These are phyloP conservation scores for Masnerella sp. DNA, from an alignment of 2,888 invertebrate genomes.

Conservation along the genomic window DNA sequence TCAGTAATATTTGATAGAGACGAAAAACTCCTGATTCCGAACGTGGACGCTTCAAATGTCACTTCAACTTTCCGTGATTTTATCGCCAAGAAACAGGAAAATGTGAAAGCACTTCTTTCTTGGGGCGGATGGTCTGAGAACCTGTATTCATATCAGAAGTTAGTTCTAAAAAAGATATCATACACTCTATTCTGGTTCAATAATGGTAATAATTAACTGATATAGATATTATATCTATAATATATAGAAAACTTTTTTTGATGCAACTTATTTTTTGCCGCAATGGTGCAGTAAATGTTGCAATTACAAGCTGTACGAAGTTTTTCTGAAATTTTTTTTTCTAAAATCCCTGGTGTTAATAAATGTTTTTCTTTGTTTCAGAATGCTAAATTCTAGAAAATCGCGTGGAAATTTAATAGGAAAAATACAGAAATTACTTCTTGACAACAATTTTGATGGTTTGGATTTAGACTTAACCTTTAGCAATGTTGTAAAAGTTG, in stretches of 20 bases:
- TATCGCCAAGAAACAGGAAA: neutral
- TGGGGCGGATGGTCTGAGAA: conserved; percentile 28
- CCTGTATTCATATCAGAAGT: conserved; percentile 12
- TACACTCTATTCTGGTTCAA: neutral
- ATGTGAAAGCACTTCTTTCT: conserved; percentile 17
- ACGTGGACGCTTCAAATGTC: neutral
- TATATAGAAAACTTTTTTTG: too few relatives aligned
- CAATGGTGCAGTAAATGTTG: too few relatives aligned
- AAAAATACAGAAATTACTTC: neutral
- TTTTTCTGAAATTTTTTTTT: too few relatives aligned
- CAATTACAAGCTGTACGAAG: too few relatives aligned
- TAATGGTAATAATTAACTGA: neutral
- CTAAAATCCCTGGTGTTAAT: too few relatives aligned
- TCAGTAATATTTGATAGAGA: too few relatives aligned
- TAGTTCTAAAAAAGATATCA: neutral
- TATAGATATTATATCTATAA: too few relatives aligned
- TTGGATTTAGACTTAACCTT: conserved; percentile 17
- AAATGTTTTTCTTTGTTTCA: neutral
- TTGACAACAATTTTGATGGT: conserved; percentile 5
- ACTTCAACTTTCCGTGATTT: neutral
- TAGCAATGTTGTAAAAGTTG: neutral
- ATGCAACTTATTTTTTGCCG: too few relatives aligned
- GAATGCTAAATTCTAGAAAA: too few relatives aligned
- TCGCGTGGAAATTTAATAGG: too few relatives aligned
- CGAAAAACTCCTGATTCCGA: too few relatives aligned